Conservation (phyloP, 2,797 vertebrate genomes). For the Poecilia picta region DNA sequence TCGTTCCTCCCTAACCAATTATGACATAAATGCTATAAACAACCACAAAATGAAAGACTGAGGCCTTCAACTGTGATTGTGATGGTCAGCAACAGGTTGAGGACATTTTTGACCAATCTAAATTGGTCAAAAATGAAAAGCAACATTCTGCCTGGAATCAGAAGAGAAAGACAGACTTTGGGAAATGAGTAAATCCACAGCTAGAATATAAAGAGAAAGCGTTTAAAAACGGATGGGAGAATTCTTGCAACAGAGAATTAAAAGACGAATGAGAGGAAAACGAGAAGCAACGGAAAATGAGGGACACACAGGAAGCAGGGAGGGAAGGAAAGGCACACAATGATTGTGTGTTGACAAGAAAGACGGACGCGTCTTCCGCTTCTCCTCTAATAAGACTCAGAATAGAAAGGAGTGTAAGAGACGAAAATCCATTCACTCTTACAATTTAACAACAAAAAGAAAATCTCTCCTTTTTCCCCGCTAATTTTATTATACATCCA, state of each 20-base stretch:
- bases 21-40: constrained; percentile 55
- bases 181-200: constrained; percentile 34
- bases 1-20: constrained; percentile 62
- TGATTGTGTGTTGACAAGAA: constrained; percentile 54
- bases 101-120: constrained; percentile 50
- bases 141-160: constrained; percentile 53
- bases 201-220: constrained; percentile 40
- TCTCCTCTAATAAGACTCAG: constrained; percentile 23
- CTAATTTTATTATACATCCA: constrained; percentile 43
- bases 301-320: constrained; percentile 25
- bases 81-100: constrained; percentile 53
- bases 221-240: constrained; percentile 26
- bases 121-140: constrained; percentile 47
- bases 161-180: constrained; percentile 29
- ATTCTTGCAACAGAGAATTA: constrained; percentile 39
- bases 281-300: constrained; percentile 23
- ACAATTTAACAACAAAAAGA: constrained; percentile 17
- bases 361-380: constrained; percentile 31
- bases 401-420: constrained; percentile 21
- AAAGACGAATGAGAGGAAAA: constrained; percentile 53
- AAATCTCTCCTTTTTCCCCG: neutral
- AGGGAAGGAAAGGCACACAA: constrained; percentile 49
- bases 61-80: constrained; percentile 51
- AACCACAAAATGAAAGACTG: constrained; percentile 66
- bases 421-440: constrained; percentile 12